phyloP scores from a whole-genome alignment of 2,888 invertebrate species.

The Belgica antarctica region DNA sequence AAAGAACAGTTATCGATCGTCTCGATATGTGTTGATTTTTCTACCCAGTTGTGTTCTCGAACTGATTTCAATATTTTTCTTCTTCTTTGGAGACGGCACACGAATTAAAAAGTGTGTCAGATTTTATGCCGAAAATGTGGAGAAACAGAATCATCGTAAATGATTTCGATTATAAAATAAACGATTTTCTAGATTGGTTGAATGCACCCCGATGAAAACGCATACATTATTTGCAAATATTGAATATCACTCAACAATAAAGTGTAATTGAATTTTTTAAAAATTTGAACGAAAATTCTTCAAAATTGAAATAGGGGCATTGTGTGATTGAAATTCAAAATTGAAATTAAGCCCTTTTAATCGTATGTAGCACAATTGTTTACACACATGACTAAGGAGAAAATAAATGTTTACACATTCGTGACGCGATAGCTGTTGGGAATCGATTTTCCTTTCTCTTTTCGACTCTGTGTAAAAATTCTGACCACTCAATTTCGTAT shows the following conservation, averaged over 20 bases:
- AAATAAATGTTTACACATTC: constrained; percentile 13
- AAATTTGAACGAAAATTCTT: too few species aligned
- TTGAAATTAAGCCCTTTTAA: background rate
- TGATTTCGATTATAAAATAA: background rate
- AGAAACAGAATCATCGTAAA: background rate
- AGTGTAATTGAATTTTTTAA: too few species aligned
- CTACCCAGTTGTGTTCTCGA: too few species aligned
- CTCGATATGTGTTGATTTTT: constrained; percentile 27
- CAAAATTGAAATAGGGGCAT: too few species aligned
- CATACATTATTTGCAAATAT: too few species aligned
- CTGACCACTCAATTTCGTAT: constrained; percentile 1
- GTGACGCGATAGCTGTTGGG: constrained; percentile 26
- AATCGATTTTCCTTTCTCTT: constrained; percentile 39
- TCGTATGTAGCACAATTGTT: constrained; percentile 5
- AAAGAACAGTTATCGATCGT: constrained; percentile 38
- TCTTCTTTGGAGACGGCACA: background rate
- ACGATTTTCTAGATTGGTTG: too few species aligned
- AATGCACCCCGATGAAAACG: too few species aligned
- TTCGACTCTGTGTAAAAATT: too few species aligned
- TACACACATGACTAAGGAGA: too few species aligned
- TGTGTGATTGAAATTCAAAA: too few species aligned
- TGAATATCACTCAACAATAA: too few species aligned
- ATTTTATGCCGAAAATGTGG: background rate
- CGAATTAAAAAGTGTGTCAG: constrained; percentile 29
- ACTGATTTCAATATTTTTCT: background rate